Evolutionary conservation across 2,113 vertebrate species (phyloP).

Genomic region (Montifringilla adamsi): DNA sequence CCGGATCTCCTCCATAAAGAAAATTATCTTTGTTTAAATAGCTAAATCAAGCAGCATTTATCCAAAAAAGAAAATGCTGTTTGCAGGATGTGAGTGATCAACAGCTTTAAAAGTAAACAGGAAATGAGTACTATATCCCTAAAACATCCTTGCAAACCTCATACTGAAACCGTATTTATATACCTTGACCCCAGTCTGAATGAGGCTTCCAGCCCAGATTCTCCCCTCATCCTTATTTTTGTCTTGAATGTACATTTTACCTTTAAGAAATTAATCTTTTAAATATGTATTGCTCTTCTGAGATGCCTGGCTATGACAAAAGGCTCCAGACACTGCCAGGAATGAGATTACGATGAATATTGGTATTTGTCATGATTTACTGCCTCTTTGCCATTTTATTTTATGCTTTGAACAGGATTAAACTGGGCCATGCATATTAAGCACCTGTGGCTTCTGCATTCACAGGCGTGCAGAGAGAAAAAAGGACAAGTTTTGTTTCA

Average conservation of each 20-base stretch:
- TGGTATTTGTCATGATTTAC: constrained; percentile 68
- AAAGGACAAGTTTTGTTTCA: background rate
- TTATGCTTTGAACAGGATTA: constrained; percentile 23
- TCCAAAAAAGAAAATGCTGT: background rate
- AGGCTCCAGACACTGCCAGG: constrained; percentile 67
- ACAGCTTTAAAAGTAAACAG: background rate
- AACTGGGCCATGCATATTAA: background rate
- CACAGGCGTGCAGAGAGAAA: background rate
- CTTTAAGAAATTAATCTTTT: constrained; percentile 57
- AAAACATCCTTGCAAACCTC: background rate
- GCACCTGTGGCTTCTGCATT: background rate
- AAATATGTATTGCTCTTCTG: constrained; percentile 68
- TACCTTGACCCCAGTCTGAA: background rate
- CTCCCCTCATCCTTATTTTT: constrained; percentile 27
- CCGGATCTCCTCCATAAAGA: background rate
- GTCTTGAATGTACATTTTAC: constrained; percentile 9
- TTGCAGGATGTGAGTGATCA: background rate
- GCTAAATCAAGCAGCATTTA: background rate
- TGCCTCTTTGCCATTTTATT: constrained; percentile 47
- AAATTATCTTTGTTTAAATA: background rate
- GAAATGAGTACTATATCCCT: background rate
- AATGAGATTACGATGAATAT: constrained; percentile 72
- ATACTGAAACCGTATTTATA: background rate
- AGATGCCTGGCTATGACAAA: constrained; percentile 68
- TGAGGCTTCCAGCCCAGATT: background rate